Evolutionary conservation across 2,797 vertebrate species (phyloP).

Genomic region (Enteromius argenteus): DNA sequence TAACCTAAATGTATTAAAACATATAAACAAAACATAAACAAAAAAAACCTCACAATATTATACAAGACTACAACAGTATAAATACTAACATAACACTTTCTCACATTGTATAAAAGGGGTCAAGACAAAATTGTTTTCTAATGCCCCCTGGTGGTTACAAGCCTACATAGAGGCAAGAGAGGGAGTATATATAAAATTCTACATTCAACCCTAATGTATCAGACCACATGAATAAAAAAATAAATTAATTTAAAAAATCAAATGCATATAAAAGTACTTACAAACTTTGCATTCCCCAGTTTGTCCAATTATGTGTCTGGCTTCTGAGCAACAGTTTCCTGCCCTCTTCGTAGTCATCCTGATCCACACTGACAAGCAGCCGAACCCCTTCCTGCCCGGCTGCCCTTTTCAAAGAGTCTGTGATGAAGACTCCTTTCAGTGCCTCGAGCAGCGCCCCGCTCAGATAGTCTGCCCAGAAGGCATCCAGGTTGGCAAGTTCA

Average conservation of each 20-base stretch:
- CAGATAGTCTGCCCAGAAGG: slow-evolving; percentile 93
- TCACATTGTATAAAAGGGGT: not conserved
- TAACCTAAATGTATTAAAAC: too few species aligned
- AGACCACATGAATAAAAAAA: not conserved
- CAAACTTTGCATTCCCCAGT: not conserved
- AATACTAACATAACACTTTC: not conserved
- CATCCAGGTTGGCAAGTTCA: slow-evolving; percentile 89
- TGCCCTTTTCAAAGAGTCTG: slow-evolving; percentile 86
- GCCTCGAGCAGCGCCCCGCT: slow-evolving; percentile 90
- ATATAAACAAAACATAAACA: too few species aligned
- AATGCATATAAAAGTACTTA: not conserved
- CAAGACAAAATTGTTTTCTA: not conserved
- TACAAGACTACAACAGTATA: not conserved
- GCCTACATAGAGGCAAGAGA: not conserved
- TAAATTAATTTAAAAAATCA: not conserved
- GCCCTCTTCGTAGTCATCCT: slow-evolving; percentile 92
- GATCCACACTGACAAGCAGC: slow-evolving; percentile 91
- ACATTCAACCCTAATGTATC: not conserved
- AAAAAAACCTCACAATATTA: not conserved
- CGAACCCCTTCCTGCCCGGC: slow-evolving; percentile 88
- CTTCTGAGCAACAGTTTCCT: slow-evolving; percentile 76
- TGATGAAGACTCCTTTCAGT: slow-evolving; percentile 92
- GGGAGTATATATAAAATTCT: not conserved
- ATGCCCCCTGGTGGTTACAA: slow-evolving; percentile 51
- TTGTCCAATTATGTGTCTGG: slow-evolving; percentile 27